phyloP scores from a whole-genome alignment of 2,113 vertebrate genomes.

The Eulacestoma nigropectus region DNA sequence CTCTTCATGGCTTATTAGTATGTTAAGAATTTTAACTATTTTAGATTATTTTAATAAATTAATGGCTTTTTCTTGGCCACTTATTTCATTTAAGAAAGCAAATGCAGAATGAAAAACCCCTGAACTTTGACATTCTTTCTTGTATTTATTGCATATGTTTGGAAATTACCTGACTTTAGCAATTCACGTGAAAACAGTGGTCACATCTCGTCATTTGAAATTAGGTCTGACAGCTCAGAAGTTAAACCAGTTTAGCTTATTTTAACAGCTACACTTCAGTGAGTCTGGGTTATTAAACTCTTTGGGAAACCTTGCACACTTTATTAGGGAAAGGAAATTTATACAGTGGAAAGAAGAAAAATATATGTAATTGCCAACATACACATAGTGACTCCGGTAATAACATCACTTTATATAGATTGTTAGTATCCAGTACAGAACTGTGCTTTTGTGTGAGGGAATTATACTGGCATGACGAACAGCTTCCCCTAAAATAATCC shows the following conservation, averaged over 20 bases:
- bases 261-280: conserved; percentile 66
- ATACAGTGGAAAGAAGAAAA: conserved; percentile 51
- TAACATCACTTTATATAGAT: neutral
- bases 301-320: conserved; percentile 59
- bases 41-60: neutral
- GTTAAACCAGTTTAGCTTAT: conserved; percentile 67
- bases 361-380: conserved; percentile 39
- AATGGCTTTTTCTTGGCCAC: neutral
- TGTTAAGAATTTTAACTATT: neutral
- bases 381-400: conserved; percentile 18
- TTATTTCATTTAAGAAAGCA: neutral
- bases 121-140: neutral
- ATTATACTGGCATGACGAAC: neutral
- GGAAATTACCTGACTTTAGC: conserved; percentile 41
- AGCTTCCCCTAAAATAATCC: neutral
- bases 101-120: neutral
- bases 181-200: conserved; percentile 47
- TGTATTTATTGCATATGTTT: conserved; percentile 23
- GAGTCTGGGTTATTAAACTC: conserved; percentile 62
- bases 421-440: neutral
- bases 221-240: conserved; percentile 65
- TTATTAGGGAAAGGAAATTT: conserved; percentile 61
- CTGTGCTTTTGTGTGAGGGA: neutral
- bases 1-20: neutral
- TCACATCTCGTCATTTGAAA: conserved; percentile 37